Percentiles rank a stretch among this genome's conserved stretches.
Evolutionary conservation across 1,140 invertebrate species (phyloP).

Genomic region (Chionoecetes opilio): DNA sequence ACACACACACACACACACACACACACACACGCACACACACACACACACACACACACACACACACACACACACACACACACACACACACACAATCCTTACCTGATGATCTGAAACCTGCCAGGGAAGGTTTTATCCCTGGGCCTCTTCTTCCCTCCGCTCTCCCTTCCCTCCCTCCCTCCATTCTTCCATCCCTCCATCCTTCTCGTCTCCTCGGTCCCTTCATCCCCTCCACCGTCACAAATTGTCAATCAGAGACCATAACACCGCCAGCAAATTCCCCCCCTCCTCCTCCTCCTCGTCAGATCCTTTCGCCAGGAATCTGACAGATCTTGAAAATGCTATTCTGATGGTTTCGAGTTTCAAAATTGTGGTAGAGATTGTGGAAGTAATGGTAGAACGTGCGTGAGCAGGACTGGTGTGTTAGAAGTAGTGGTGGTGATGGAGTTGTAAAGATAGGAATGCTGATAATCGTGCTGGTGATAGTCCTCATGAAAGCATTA

Average conservation of each 20-base stretch:
- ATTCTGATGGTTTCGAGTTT: background rate
- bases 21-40: conserved; percentile 19
- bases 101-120: conserved; percentile 9
- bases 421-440: background rate
- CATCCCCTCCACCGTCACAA: background rate
- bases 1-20: background rate
- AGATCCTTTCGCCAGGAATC: background rate
- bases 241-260: conserved; percentile 29
- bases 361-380: background rate
- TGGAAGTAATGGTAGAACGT: background rate
- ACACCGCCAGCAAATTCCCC: background rate
- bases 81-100: background rate
- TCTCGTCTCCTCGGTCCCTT: background rate
- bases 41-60: conserved; percentile 16
- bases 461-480: background rate
- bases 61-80: conserved; percentile 39
- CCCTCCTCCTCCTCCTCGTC: background rate
- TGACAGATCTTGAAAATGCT: conserved; percentile 6
- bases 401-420: no score
- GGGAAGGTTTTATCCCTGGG: background rate
- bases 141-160: background rate
- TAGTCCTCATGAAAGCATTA: background rate
- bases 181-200: background rate
- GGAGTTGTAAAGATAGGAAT: background rate
- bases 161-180: background rate